Percentiles rank a stretch among this genome's conserved stretches.
phyloP scores from a whole-genome alignment of 1,140 invertebrate species.

The Vollenhovia emeryi region DNA sequence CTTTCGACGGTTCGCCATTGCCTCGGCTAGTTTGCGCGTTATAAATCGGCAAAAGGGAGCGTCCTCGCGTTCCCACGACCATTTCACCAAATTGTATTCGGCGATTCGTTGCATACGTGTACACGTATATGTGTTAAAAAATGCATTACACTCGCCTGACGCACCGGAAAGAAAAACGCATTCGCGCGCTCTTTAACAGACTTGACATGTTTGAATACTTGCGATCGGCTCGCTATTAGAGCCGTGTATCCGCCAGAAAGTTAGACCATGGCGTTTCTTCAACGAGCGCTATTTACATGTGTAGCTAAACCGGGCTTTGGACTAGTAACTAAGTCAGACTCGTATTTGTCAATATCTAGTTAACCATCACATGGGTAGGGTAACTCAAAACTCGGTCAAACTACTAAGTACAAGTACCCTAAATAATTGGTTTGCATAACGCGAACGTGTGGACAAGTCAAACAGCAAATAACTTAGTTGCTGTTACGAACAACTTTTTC shows the following conservation, averaged over 20 bases:
- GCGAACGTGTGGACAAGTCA: background rate
- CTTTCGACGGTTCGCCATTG: slow-evolving; percentile 35
- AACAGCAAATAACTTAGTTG: slow-evolving; percentile 6
- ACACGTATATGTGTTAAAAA: background rate
- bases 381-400: slow-evolving; percentile 30
- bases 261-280: background rate
- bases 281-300: background rate
- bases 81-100: slow-evolving; percentile 65
- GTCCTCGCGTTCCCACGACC: slow-evolving; percentile 10
- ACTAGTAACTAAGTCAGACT: background rate
- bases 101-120: background rate
- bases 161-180: slow-evolving; percentile 10
- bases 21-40: slow-evolving; percentile 32
- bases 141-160: slow-evolving; percentile 12
- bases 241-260: background rate
- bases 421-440: slow-evolving; percentile 38
- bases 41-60: slow-evolving; percentile 28
- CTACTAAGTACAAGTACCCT: slow-evolving; percentile 11
- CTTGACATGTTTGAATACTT: background rate
- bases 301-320: background rate
- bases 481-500: background rate
- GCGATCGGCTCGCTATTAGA: background rate
- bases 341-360: slow-evolving; percentile 37
- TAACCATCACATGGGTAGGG: background rate
- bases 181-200: background rate